Base-by-base conservation (phyloP, 1,140 invertebrate species). In the Agraylea sexmaculata region DNA sequence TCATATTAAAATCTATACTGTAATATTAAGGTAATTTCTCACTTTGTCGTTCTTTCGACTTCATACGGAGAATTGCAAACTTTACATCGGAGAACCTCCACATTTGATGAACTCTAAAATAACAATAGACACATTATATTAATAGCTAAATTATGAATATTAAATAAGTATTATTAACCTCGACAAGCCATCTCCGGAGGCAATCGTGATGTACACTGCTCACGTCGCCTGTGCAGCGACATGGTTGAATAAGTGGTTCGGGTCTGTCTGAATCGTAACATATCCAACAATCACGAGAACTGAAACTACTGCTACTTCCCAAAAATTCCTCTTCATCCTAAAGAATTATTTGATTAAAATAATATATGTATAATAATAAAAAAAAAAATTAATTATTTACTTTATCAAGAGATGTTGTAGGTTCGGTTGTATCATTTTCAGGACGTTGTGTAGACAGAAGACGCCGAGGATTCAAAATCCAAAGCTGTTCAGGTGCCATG, bases 141-240 rank as follows among this genome's bases (percentile, higher is more conserved):
- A n/a, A n/a, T n/a, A n/a, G 46, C 43, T 17, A 51, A 42, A 18
- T 54, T 51, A n/a, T n/a, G n/a, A n/a, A n/a, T n/a, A n/a, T n/a
- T n/a, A n/a, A n/a, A 23, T 40, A 25, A 52, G 57, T 59, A n/a
- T n/a, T n/a, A n/a, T n/a, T n/a, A n/a, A 77, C 79, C 66, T 81
- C 85, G 21, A 88, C 77, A 1, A 90, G 73, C 86, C 86, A 90
- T 47, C 84, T 75, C 40, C 84, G 74, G n/a, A 93, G 68, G 65
- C 90, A 93, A 54, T 91, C 83, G 55, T 94, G 88, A 65, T 94
- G 89, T 15, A 91, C 88, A 21, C 77, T 79, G 17, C 83, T 80
- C 7, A 92, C 83, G 61, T 93, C 89, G 2, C 90, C 90, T 40
- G 83, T 81, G 61, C 89, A 94, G 31, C 78, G 73, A 54, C 90